Evolutionary conservation across 2,113 vertebrate species (phyloP).

Genomic region (Phasianus colchicus): DNA sequence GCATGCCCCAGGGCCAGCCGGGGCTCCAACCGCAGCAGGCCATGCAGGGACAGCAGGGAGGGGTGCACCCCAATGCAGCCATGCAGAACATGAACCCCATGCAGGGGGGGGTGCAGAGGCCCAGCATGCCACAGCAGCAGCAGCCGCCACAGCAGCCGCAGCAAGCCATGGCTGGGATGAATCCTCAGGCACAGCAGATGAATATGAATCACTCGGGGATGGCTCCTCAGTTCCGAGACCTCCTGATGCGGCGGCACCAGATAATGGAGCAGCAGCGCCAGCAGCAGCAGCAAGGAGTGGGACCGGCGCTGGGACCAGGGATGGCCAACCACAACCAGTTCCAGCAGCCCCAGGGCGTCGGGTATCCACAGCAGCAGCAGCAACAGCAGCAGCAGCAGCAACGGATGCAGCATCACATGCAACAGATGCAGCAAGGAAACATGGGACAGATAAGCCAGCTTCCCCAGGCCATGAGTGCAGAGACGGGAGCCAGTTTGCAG

Average conservation of each 20-base stretch:
- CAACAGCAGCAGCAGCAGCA: constrained; percentile 84
- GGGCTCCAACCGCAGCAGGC: constrained; percentile 74
- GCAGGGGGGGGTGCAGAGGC: constrained; percentile 77
- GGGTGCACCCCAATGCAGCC: constrained; percentile 77
- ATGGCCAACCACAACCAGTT: constrained; percentile 92
- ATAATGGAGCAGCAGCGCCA: constrained; percentile 86
- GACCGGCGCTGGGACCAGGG: constrained; percentile 67
- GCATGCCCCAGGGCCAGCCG: constrained; percentile 77
- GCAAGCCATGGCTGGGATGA: constrained; percentile 81
- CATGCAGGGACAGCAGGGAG: constrained; percentile 80
- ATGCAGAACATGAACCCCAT: constrained; percentile 84
- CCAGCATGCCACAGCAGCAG: constrained; percentile 79
- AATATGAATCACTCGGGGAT: constrained; percentile 85
- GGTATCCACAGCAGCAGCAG: constrained; percentile 80
- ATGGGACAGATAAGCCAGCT: constrained; percentile 85
- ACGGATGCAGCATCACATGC: constrained; percentile 86
- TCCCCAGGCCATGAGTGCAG: constrained; percentile 80
- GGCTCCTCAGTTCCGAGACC: constrained; percentile 89
- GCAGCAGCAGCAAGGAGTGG: constrained; percentile 77
- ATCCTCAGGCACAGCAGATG: constrained; percentile 82
- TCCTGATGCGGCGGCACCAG: constrained; percentile 88
- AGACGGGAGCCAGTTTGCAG: constrained; percentile 86
- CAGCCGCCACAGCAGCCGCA: constrained; percentile 73
- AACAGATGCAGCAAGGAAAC: constrained; percentile 85
- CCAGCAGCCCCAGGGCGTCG: constrained; percentile 86